phyloP scores from a whole-genome alignment of 2,113 vertebrate species.

The Acanthisitta chloris region DNA sequence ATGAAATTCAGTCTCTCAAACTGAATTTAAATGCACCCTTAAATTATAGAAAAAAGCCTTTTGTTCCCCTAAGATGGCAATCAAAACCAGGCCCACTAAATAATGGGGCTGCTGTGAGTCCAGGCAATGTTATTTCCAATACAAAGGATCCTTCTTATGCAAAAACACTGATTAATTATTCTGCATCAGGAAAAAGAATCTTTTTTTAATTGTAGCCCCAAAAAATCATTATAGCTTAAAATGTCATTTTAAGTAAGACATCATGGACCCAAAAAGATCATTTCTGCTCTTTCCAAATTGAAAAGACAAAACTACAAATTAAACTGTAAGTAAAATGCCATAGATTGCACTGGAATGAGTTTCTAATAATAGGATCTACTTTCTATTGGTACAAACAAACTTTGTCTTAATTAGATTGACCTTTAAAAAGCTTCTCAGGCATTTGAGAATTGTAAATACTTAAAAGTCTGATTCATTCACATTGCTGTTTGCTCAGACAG shows the following conservation, averaged over 20 bases:
- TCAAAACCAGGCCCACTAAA: constrained; percentile 10
- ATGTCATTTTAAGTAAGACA: constrained; percentile 67
- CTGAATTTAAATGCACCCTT: constrained; percentile 27
- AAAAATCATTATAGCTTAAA: constrained; percentile 70
- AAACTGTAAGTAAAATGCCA: constrained; percentile 70
- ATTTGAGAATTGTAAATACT: constrained; percentile 63
- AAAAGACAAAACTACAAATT: constrained; percentile 53
- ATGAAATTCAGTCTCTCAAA: constrained; percentile 22
- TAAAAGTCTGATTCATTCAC: constrained; percentile 10
- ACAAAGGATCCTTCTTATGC: not conserved
- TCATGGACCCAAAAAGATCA: constrained; percentile 50
- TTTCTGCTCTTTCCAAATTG: constrained; percentile 70
- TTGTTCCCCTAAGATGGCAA: constrained; percentile 8
- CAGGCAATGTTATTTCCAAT: not conserved
- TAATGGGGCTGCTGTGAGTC: not conserved
- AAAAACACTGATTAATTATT: constrained; percentile 52
- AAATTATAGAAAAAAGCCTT: constrained; percentile 30
- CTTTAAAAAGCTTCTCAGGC: constrained; percentile 73
- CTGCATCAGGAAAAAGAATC: not conserved
- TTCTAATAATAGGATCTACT: constrained; percentile 74
- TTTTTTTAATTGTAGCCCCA: constrained; percentile 40
- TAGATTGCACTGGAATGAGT: constrained; percentile 30
- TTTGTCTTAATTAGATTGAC: constrained; percentile 75
- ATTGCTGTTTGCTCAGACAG: constrained; percentile 6
- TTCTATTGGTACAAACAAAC: constrained; percentile 69